Evolutionary conservation across 2,797 vertebrate genomes (phyloP), one percentile per base, ranked within the genome.

Genomic region (Acrossocheilus fasciatus): DNA sequence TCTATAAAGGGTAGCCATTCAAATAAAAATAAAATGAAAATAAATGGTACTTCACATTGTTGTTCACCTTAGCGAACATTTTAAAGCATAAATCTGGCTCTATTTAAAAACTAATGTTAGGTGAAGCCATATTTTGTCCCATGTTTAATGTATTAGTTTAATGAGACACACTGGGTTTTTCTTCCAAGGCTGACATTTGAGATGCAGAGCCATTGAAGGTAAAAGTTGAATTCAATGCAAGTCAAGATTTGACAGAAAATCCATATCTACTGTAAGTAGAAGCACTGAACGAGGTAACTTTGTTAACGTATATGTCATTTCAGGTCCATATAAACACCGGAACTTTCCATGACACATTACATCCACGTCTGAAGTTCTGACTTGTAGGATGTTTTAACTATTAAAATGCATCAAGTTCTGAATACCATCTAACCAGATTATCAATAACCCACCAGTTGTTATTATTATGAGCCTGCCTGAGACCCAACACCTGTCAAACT

Each of bases 401-500:
- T 12, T 39, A 50, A 52, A 81, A 69, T 81, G 11, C 64, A 52
- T 17, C 79, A 74, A 20, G 30, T 50, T 1, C 10, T 45, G 36
- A 43, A 82, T 41, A 23, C 23, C 23, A 14, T 20, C 66, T 41
- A 17, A n/a, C 1, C 12, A 52, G 36, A 70, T 26, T 26, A 30
- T 15, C 26, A 83, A 41, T 23, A 45, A 74, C 41, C 23, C 47
- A 41, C 2, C 30, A 34, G 12, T 23, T 30, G 57, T 1, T 8
- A 62, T 66, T 75, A 75, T 50, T 26, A 83, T 18, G 45, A 52
- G 11, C 3, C 26, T 2, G 59, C 4, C 11, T 36, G 20, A 3
- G 36, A 69, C 3, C 17, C 15, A 30, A 62, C 72, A 82, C 3
- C 23, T 82, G 5, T 41, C 77, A 47, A 20, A 94, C 98, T 98